Evolutionary conservation across 2,888 invertebrate genomes (phyloP).

Genomic region (Cylindroiulus punctatus): DNA sequence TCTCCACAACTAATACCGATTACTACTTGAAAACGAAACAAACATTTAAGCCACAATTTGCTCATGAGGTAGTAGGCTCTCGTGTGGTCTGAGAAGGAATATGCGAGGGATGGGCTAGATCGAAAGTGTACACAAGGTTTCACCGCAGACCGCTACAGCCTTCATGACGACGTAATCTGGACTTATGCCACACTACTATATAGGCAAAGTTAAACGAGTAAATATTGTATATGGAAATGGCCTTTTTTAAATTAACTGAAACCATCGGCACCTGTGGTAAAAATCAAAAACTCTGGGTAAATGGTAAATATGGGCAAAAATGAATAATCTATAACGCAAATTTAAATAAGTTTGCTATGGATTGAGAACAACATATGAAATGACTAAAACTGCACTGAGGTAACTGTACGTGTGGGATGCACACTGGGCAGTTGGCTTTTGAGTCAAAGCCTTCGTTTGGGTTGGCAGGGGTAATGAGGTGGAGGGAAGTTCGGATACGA

Average conservation of each 20-base stretch:
- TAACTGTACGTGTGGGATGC: slow-evolving; percentile 50
- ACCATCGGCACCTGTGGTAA: slow-evolving; percentile 49
- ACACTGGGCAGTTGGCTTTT: slow-evolving; percentile 49
- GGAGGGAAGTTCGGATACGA: background rate
- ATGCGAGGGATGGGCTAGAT: background rate
- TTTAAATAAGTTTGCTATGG: slow-evolving; percentile 53
- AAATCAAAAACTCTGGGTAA: slow-evolving; percentile 50
- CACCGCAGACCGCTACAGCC: slow-evolving; percentile 27
- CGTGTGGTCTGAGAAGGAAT: background rate
- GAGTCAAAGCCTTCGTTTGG: background rate
- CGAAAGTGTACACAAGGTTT: background rate
- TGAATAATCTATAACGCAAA: slow-evolving; percentile 53
- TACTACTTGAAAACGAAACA: background rate
- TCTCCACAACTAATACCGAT: slow-evolving; percentile 30
- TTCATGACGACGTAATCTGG: slow-evolving; percentile 48
- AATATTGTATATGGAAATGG: slow-evolving; percentile 52
- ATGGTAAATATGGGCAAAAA: slow-evolving; percentile 47
- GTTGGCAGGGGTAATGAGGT: slow-evolving; percentile 46
- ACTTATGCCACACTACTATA: slow-evolving; percentile 46
- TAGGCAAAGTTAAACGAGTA: slow-evolving; percentile 46
- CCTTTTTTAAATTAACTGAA: slow-evolving; percentile 22
- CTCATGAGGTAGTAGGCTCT: slow-evolving; percentile 49
- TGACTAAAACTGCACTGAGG: slow-evolving; percentile 54
- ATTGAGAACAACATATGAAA: slow-evolving; percentile 42
- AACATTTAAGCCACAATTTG: background rate